Conservation (phyloP, 2,888 invertebrate species). For the Drosophila diplacantha region DNA sequence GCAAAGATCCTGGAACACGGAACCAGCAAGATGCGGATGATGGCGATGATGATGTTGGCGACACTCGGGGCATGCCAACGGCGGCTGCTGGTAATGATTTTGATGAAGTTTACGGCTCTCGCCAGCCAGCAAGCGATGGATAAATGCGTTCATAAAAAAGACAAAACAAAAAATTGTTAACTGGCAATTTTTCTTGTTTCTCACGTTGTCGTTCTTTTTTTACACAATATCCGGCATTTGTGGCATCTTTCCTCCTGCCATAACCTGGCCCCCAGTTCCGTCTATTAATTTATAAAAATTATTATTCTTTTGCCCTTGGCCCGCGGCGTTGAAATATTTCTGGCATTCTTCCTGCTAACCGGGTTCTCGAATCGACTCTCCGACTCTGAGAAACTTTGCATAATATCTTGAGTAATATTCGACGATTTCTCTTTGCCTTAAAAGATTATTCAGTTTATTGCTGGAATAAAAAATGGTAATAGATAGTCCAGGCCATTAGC, state of each 20-base stretch:
- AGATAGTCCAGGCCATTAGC: constrained; percentile 1
- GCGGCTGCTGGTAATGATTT: constrained; percentile 56
- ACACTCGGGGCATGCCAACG: constrained; percentile 35
- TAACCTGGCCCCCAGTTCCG: constrained; percentile 41
- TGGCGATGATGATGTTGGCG: constrained; percentile 33
- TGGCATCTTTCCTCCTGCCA: constrained; percentile 25
- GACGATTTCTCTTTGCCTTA: constrained; percentile 13
- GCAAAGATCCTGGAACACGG: constrained; percentile 1
- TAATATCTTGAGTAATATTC: constrained; percentile 32
- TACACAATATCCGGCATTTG: constrained; percentile 56
- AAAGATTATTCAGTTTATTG: constrained; percentile 3
- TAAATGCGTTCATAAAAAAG: constrained; percentile 47
- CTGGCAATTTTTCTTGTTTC: constrained; percentile 60
- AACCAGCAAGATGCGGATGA: constrained; percentile 26
- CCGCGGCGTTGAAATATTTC: constrained; percentile 29
- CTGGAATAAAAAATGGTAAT: constrained; percentile 4
- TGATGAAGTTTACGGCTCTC: constrained; percentile 56
- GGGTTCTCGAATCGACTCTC: constrained; percentile 4
- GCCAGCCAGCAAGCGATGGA: constrained; percentile 18
- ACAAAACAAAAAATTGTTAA: constrained; percentile 58
- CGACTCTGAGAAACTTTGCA: constrained; percentile 7
- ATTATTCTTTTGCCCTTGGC: constrained; percentile 32
- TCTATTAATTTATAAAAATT: constrained; percentile 67
- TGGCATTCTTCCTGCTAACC: constrained; percentile 27
- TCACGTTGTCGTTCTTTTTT: constrained; percentile 6